These are phyloP conservation scores for Podarcis raffonei DNA, from an alignment of 2,113 vertebrate species.

Conservation along the genomic window DNA sequence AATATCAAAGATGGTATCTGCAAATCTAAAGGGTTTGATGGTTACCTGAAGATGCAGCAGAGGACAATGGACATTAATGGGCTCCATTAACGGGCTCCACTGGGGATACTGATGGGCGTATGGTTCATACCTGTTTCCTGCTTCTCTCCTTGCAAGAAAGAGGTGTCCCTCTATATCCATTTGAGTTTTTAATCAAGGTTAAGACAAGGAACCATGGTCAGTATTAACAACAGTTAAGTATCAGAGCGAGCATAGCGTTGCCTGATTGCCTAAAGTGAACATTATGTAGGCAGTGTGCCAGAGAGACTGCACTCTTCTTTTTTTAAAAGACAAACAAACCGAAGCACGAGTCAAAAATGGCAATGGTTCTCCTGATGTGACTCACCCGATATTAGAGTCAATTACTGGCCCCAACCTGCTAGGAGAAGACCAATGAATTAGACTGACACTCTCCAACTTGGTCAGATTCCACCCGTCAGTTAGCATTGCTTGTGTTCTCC, in stretches of 20 bases:
- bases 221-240: neutral
- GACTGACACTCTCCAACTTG: neutral
- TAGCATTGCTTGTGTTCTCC: neutral
- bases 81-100: too few relatives aligned
- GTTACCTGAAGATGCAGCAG: too few relatives aligned
- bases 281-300: neutral
- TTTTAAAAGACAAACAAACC: neutral
- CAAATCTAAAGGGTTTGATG: too few relatives aligned
- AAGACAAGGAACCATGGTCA: neutral
- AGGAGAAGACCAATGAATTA: neutral
- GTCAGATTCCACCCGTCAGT: neutral
- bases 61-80: too few relatives aligned
- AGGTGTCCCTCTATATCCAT: neutral
- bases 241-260: neutral
- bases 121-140: neutral
- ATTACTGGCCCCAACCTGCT: neutral
- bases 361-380: neutral
- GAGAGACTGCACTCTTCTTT: neutral
- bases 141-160: neutral
- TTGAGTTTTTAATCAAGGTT: neutral
- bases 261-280: too few relatives aligned
- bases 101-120: too few relatives aligned
- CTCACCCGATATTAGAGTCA: neutral
- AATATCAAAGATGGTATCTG: too few relatives aligned
- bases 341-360: neutral